Conservation (phyloP, 2,888 invertebrate genomes). For the Tinea trinotella region DNA sequence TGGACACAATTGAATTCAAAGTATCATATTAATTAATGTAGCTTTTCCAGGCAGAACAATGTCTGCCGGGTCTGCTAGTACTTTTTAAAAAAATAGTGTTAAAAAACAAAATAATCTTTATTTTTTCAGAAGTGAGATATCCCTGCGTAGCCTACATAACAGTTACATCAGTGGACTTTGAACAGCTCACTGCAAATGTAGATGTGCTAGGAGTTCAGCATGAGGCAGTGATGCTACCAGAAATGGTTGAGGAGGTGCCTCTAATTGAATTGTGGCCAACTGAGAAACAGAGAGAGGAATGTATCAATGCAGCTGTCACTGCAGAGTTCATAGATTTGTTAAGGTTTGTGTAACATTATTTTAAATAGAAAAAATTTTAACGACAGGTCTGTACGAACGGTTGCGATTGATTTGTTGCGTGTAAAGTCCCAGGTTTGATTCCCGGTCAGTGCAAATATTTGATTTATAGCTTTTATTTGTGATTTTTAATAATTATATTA, state of each 20-base stretch:
- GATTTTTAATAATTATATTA: too few species aligned
- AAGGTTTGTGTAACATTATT: conserved; percentile 34
- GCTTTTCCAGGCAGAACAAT: too few species aligned
- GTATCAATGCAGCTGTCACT: conserved; percentile 71
- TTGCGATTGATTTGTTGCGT: too few species aligned
- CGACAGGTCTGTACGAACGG: too few species aligned
- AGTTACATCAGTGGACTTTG: conserved; percentile 70
- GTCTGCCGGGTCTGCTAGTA: too few species aligned
- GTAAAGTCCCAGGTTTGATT: too few species aligned
- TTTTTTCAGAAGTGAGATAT: conserved; percentile 68
- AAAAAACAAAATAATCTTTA: too few species aligned
- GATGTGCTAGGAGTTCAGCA: conserved; percentile 77
- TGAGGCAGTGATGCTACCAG: conserved; percentile 73
- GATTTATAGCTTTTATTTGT: too few species aligned
- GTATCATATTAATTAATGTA: too few species aligned
- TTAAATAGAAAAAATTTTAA: conserved; percentile 12
- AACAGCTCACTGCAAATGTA: conserved; percentile 68
- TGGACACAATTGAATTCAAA: too few species aligned
- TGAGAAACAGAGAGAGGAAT: conserved; percentile 69
- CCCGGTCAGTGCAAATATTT: too few species aligned
- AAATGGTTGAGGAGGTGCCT: conserved; percentile 71
- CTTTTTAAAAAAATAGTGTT: too few species aligned
- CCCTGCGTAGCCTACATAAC: conserved; percentile 76
- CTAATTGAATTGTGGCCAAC: conserved; percentile 77
- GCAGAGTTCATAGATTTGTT: conserved; percentile 76